Percentiles rank a stretch among this genome's conserved stretches.
These are phyloP conservation scores for Hippasteria phrygiana DNA, from an alignment of 53 echinoderm and acorn worm species.

Conservation along the genomic window DNA sequence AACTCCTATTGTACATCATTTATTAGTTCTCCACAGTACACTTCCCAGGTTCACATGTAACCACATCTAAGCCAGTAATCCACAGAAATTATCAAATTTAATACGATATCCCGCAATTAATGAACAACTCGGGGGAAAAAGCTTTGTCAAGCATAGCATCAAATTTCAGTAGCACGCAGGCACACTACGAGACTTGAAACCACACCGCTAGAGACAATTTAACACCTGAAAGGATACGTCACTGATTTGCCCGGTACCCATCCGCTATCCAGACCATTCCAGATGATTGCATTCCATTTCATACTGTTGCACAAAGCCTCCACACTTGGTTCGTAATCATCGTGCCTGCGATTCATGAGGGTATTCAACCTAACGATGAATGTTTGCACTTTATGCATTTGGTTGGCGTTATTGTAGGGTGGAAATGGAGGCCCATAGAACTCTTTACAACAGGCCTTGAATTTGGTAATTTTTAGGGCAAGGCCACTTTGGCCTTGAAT, in stretches of 20 bases:
- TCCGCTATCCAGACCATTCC: constrained; percentile 12
- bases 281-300: constrained; percentile 21
- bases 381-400: too few species aligned
- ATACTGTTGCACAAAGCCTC: constrained; percentile 12
- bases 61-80: constrained; percentile 22
- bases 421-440: too few species aligned
- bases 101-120: constrained; percentile 20
- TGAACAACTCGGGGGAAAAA: not conserved
- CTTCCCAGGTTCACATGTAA: not conserved
- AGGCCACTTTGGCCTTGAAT: too few species aligned
- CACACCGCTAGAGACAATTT: constrained; percentile 36
- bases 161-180: constrained; percentile 34
- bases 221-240: constrained; percentile 42
- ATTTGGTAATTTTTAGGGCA: too few species aligned
- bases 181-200: constrained; percentile 8
- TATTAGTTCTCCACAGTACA: not conserved
- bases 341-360: not conserved
- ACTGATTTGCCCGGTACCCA: constrained; percentile 36
- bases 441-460: too few species aligned
- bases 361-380: constrained; percentile 28
- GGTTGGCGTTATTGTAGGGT: too few species aligned
- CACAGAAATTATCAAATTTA: not conserved
- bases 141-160: constrained; percentile 14
- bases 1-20: too few species aligned
- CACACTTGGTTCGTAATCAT: constrained; percentile 4